Conservation (phyloP, 2,113 vertebrate genomes). For the Mus spicilegus region DNA sequence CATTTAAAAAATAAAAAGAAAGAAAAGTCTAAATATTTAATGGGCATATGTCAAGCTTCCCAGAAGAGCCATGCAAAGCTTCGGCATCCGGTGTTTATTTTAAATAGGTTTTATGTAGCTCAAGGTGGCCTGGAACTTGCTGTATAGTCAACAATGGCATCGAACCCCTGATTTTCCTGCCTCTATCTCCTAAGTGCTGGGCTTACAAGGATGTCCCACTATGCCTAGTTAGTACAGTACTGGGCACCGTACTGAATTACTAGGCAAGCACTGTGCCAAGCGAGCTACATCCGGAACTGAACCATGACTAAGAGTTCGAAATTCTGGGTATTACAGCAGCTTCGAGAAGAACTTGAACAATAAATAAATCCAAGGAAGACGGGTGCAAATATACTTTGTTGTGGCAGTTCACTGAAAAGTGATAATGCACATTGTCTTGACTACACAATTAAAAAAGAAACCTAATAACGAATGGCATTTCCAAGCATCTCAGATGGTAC, state of each 20-base stretch:
- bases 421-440: not conserved
- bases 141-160: not conserved
- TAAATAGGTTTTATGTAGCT: not conserved
- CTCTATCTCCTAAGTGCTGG: not conserved
- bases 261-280: not conserved
- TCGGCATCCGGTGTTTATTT: not conserved
- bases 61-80: not conserved
- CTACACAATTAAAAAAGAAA: constrained; percentile 1
- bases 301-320: not conserved
- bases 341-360: not conserved
- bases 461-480: not conserved
- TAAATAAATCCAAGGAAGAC: not conserved
- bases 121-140: not conserved
- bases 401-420: not conserved
- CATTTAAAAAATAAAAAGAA: constrained; percentile 39
- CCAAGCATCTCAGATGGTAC: too few relatives aligned
- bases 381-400: not conserved
- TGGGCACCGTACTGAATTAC: not conserved
- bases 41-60: constrained; percentile 26
- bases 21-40: constrained; percentile 61
- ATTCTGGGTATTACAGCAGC: not conserved
- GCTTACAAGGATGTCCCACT: not conserved
- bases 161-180: not conserved
- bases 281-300: not conserved
- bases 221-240: not conserved